These are phyloP conservation scores for Macrosiphum euphorbiae DNA, from an alignment of 2,888 invertebrate species.

Conservation along the genomic window DNA sequence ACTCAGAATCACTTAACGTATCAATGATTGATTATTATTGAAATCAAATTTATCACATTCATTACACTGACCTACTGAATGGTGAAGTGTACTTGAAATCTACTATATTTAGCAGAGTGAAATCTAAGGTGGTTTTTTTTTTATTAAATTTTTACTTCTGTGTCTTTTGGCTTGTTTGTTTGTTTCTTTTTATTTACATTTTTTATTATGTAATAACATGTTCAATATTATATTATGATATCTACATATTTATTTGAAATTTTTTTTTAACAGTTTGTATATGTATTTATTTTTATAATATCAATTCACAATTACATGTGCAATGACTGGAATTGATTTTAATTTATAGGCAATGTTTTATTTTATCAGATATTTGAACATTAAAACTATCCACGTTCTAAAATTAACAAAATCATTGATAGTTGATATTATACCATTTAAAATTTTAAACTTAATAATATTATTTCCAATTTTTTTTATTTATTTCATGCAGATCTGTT, in stretches of 20 bases:
- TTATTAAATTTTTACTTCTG: no score
- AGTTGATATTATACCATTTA: no score
- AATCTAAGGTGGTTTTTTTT: no score
- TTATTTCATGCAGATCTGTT: neutral
- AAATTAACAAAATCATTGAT: neutral
- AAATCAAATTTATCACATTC: no score
- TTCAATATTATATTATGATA: neutral
- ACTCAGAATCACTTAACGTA: no score
- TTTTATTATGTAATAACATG: neutral
- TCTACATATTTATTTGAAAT: neutral
- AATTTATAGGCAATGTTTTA: neutral
- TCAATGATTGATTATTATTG: no score
- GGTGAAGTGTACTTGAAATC: no score
- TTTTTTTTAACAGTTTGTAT: neutral
- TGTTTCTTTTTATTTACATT: neutral
- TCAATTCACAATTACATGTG: neutral
- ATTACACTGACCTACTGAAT: no score
- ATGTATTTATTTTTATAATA: neutral
- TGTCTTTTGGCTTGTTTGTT: no score
- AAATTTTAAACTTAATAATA: no score
- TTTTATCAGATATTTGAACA: neutral
- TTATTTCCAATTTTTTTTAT: neutral
- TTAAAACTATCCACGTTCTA: neutral
- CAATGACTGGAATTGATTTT: neutral
- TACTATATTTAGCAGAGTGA: no score